These are phyloP conservation scores for Dendrolimus punctatus DNA, from an alignment of 1,140 invertebrate species.

Conservation along the genomic window DNA sequence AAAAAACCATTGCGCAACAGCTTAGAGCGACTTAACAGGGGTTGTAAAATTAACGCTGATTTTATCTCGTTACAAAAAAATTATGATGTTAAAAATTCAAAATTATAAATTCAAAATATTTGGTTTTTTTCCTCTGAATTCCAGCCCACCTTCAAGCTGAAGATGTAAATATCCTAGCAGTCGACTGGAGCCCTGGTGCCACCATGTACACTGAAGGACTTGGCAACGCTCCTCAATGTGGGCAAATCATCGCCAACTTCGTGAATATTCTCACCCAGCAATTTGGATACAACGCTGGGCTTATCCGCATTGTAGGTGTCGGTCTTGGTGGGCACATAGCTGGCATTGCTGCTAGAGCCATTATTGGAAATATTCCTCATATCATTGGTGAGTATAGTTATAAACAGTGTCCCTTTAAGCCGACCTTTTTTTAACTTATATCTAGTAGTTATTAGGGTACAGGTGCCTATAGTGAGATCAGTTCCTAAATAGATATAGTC, in stretches of 20 bases:
- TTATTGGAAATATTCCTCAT: conserved; percentile 30
- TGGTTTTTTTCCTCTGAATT: conserved; percentile 4
- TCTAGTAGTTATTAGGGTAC: no score
- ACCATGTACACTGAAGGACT: conserved; percentile 33
- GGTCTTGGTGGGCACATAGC: conserved; percentile 52
- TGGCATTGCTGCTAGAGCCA: conserved; percentile 40
- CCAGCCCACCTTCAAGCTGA: conserved; percentile 28
- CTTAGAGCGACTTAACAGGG: no score
- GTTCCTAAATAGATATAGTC: no score
- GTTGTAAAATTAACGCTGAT: no score
- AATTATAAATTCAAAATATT: no score
- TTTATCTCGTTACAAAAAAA: no score
- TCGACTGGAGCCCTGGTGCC: conserved; percentile 46
- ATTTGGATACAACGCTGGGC: conserved; percentile 31
- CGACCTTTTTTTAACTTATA: no score
- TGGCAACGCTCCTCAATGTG: conserved; percentile 36
- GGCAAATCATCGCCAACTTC: conserved; percentile 34
- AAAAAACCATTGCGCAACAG: no score
- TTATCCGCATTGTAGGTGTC: conserved; percentile 43
- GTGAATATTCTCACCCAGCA: conserved; percentile 35
- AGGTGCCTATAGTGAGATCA: no score
- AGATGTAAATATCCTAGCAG: conserved; percentile 46
- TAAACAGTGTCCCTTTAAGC: neutral
- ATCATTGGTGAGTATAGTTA: conserved; percentile 37
- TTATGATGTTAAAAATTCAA: no score